These are phyloP conservation scores for Pimephales promelas DNA, from an alignment of 2,113 vertebrate genomes.

Conservation along the genomic window DNA sequence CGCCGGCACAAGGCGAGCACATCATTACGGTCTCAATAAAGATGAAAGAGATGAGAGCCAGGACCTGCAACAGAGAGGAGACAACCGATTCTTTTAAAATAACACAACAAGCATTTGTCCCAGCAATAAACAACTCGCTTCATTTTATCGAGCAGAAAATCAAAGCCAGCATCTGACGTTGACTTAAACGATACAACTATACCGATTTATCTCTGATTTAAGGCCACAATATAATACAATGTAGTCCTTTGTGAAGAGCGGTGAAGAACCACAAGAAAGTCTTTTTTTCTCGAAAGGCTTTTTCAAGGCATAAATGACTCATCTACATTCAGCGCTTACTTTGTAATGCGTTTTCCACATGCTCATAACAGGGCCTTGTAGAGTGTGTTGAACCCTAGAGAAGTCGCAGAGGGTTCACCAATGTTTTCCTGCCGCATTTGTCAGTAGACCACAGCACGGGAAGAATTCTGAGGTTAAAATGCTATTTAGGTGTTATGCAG, in stretches of 20 bases:
- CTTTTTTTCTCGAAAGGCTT: not conserved
- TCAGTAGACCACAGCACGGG: constrained; percentile 68
- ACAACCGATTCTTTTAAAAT: not conserved
- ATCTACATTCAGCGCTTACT: constrained; percentile 12
- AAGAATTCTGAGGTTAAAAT: constrained; percentile 61
- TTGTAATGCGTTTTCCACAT: constrained; percentile 38
- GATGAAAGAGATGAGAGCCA: constrained; percentile 91
- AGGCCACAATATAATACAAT: not conserved
- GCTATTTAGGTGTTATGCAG: constrained; percentile 67
- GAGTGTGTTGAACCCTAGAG: constrained; percentile 8
- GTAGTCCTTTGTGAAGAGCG: not conserved
- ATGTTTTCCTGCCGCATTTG: constrained; percentile 58
- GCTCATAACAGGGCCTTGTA: not conserved
- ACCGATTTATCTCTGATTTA: not conserved
- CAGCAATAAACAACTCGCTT: not conserved
- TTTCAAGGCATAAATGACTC: constrained; percentile 17
- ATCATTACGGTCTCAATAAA: constrained; percentile 97
- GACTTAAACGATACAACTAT: not conserved
- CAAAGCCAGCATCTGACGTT: not conserved
- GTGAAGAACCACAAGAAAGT: not conserved
- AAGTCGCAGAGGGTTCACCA: constrained; percentile 26
- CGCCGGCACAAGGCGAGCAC: constrained; percentile 90
- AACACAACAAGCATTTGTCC: not conserved
- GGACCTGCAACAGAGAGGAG: constrained; percentile 73
- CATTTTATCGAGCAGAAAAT: constrained; percentile 4